Evolutionary conservation across 2,797 vertebrate species (phyloP).

Genomic region (Odontamblyopus rebecca): DNA sequence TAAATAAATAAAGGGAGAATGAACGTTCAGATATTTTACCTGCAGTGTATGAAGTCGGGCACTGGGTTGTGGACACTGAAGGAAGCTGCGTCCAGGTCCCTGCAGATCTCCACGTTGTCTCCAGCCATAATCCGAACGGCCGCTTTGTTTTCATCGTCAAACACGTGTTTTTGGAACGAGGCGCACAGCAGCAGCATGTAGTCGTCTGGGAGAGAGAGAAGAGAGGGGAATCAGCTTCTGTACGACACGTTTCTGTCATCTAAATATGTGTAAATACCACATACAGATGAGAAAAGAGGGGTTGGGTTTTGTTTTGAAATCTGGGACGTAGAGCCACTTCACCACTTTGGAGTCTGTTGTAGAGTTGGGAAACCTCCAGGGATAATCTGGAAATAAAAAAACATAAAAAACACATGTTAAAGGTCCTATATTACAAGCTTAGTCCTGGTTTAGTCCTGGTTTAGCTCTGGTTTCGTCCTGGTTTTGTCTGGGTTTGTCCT

Average conservation of each 20-base stretch:
- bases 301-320: slow-evolving; percentile 87
- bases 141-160: slow-evolving; percentile 97
- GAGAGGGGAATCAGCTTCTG: not conserved
- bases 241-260: not conserved
- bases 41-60: slow-evolving; percentile 97
- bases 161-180: slow-evolving; percentile 92
- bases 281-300: slow-evolving; percentile 92
- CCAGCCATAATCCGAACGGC: slow-evolving; percentile 93
- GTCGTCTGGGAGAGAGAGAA: slow-evolving; percentile 80
- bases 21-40: slow-evolving; percentile 68
- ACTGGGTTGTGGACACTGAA: slow-evolving; percentile 98
- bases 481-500: too few relatives aligned
- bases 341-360: slow-evolving; percentile 88
- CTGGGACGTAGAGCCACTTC: slow-evolving; percentile 97
- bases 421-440: too few relatives aligned
- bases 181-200: slow-evolving; percentile 95
- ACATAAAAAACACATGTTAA: not conserved
- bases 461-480: too few relatives aligned
- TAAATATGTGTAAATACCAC: slow-evolving; percentile 49
- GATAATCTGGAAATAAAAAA: slow-evolving; percentile 84
- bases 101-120: slow-evolving; percentile 97
- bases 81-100: slow-evolving; percentile 93
- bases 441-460: too few relatives aligned
- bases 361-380: slow-evolving; percentile 87
- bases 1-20: too few relatives aligned